Evolutionary conservation across 2,113 vertebrate genomes (phyloP).

Genomic region (zebrafish (Danio rerio)): DNA sequence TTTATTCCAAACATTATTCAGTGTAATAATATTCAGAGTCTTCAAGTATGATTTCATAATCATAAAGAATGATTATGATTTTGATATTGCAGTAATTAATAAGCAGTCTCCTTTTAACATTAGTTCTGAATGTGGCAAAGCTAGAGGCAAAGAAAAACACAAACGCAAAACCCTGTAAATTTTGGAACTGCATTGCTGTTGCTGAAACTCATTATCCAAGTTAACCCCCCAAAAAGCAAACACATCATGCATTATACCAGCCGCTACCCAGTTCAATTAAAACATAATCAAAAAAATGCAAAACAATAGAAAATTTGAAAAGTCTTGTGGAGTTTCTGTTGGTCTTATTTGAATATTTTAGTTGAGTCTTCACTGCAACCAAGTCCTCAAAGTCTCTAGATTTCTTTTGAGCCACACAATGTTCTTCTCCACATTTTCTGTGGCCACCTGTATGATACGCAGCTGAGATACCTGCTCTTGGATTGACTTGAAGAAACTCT

Average conservation of each 20-base stretch:
- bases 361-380: conserved; percentile 68
- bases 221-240: conserved; percentile 16
- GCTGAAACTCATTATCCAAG: not conserved
- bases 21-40: not conserved
- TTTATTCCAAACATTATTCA: conserved; percentile 9
- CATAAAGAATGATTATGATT: too few relatives aligned
- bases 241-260: conserved; percentile 40
- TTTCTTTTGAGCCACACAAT: conserved; percentile 78
- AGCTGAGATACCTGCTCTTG: conserved; percentile 76
- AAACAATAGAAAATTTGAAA: conserved; percentile 13
- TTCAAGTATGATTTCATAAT: not conserved
- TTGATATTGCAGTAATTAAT: not conserved
- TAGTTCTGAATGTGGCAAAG: not conserved
- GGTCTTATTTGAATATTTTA: conserved; percentile 37
- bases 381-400: conserved; percentile 71
- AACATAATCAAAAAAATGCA: not conserved
- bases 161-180: not conserved
- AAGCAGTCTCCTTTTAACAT: not conserved
- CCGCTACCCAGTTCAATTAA: not conserved
- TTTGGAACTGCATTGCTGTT: conserved; percentile 17
- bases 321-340: not conserved
- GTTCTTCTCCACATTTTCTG: conserved; percentile 80
- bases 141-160: not conserved
- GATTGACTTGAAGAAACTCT: conserved; percentile 77
- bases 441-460: conserved; percentile 70